phyloP scores from a whole-genome alignment of 1,140 invertebrate species.

The Eurosta solidaginis region DNA sequence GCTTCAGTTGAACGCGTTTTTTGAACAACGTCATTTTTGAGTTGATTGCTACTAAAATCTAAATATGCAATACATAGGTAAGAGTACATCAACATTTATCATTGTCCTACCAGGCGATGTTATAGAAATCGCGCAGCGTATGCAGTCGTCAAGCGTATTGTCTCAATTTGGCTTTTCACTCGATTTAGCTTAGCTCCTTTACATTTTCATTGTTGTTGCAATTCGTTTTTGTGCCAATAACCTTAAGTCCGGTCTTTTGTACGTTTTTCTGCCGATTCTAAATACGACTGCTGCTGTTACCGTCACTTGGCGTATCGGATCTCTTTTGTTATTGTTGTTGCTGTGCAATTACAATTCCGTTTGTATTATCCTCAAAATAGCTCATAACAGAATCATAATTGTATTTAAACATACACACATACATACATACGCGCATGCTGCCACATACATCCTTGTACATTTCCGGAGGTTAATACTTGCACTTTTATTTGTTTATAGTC shows the following conservation, averaged over 20 bases:
- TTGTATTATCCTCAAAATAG: conserved; percentile 20
- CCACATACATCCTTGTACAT: not conserved
- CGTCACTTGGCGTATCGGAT: not conserved
- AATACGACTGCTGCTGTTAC: not conserved
- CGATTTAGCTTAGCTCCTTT: not conserved
- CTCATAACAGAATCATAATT: conserved; percentile 26
- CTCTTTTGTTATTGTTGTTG: conserved; percentile 9
- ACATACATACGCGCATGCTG: not conserved
- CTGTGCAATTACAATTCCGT: conserved; percentile 30
- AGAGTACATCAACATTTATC: not conserved
- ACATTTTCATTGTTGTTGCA: not conserved
- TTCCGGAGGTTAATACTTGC: conserved; percentile 25
- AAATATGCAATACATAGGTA: not conserved
- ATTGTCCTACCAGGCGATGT: not conserved
- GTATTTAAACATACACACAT: not conserved
- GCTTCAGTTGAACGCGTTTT: too few species aligned
- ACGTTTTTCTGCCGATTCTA: not conserved
- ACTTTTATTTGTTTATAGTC: conserved; percentile 16
- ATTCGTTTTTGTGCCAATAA: not conserved
- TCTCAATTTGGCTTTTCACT: conserved; percentile 5
- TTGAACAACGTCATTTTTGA: too few species aligned
- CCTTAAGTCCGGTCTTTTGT: not conserved
- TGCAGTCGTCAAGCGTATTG: not conserved
- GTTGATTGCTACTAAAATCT: not conserved
- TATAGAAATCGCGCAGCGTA: not conserved